Base-by-base conservation (phyloP, 2,888 invertebrate genomes). In the Cataglyphis livida region DNA sequence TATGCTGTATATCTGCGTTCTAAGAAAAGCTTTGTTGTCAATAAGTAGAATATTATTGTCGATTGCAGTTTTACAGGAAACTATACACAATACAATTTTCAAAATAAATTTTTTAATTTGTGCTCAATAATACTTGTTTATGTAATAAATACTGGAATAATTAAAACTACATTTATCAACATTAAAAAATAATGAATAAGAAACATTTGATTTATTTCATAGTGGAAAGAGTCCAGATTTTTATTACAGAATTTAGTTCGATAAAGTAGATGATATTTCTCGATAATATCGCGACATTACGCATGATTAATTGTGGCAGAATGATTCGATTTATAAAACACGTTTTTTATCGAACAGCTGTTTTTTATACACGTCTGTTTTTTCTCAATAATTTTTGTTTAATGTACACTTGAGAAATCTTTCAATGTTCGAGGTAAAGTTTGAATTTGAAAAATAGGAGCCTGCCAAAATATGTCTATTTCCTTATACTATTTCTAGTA, bases 251-350 rank as follows among this genome's bases (percentile, higher is more conserved):
- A 2, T 48, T 48, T 48, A 48, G 7, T 51, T 51, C 51, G 21
- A 70, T 51, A 51, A 70, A 70, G 6, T 7, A 32, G 51, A 71
- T 71, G 0, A 38, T 18, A 71, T 1, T 5, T 71, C 35, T 71
- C 25, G 21, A 71, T 38, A 71, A 71, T 57, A 4, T 35, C 10
- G 7, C 21, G n/a, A 68, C 3, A 35, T 71, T 21, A 35, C 9
- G 0, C 9, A 15, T 70, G 21, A 15, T 54, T 54, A 51, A 51
- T 51, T n/a, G 51, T n/a, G 7, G 0, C 48, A 68, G n/a, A 51
- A 21, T 51, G 32, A 70, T 70, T 35, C 32, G 12, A 51, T 4
- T 21, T 7, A n/a, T 32, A 15, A 32, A 21, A 51, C 15, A 3
- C 6, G 21, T 4, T 18, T n/a, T 28, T 32, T 48, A 68, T 9